A percentile compares a stretch with the other conserved stretches of the same genome.
Evolutionary conservation across 2,797 vertebrate species (phyloP).

Genomic region (Anguilla obscura): DNA sequence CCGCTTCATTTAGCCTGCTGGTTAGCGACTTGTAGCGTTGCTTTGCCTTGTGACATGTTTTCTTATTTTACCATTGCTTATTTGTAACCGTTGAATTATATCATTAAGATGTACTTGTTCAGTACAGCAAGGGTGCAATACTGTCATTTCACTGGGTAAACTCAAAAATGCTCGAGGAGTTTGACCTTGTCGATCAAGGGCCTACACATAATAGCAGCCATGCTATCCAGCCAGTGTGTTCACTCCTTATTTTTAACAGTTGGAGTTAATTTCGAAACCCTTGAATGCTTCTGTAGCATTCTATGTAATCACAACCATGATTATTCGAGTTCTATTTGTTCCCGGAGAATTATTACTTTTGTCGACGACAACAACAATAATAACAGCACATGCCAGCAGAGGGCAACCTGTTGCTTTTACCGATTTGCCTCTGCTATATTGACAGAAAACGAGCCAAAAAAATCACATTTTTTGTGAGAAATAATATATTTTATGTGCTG

Average conservation of each 20-base stretch:
- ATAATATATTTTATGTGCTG: no score
- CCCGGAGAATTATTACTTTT: neutral
- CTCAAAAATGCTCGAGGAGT: neutral
- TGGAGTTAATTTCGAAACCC: neutral
- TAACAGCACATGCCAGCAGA: neutral
- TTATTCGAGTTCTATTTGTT: neutral
- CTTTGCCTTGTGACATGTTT: neutral
- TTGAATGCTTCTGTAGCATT: neutral
- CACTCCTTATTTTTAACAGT: no score
- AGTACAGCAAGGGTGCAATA: neutral
- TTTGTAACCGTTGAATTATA: neutral
- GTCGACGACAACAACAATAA: neutral
- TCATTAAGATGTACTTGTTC: neutral
- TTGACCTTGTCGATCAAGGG: neutral
- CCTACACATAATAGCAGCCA: neutral
- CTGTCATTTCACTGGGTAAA: neutral
- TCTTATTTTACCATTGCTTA: neutral
- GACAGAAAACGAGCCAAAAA: no score
- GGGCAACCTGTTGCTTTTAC: neutral
- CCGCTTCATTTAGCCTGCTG: neutral
- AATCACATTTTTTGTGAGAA: no score
- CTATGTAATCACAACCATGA: neutral
- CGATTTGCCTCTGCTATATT: no score
- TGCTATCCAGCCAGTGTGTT: no score
- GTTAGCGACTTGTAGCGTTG: neutral